Evolutionary conservation across 2,113 vertebrate genomes (phyloP).

Genomic region (Natator depressus): DNA sequence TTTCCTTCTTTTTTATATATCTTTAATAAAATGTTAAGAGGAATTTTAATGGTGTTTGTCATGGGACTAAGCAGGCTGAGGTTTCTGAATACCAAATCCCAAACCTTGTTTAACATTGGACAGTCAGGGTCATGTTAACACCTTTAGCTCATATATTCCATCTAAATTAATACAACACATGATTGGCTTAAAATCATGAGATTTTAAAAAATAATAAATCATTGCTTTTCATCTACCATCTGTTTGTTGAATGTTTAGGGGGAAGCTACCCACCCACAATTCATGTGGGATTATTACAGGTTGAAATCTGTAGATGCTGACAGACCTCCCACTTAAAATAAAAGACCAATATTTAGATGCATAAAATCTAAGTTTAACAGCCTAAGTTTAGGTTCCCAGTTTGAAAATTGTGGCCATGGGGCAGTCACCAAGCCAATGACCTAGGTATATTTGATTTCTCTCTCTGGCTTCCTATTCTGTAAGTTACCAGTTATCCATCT

Average conservation of each 20-base stretch:
- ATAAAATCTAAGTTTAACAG: neutral
- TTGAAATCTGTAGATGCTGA: neutral
- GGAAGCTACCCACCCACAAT: neutral
- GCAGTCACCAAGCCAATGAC: too few relatives aligned
- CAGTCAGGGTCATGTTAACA: neutral
- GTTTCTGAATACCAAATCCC: neutral
- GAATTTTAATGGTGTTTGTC: neutral
- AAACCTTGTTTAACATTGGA: neutral
- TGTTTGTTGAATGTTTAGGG: neutral
- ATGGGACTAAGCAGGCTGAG: neutral
- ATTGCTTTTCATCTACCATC: neutral
- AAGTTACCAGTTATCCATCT: neutral
- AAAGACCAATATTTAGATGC: neutral
- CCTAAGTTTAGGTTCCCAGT: neutral
- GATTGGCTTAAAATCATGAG: neutral
- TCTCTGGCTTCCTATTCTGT: neutral
- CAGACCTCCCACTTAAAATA: neutral
- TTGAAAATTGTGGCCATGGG: neutral
- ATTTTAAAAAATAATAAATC: neutral
- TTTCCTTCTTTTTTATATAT: neutral
- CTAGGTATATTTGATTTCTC: neutral
- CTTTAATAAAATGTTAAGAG: neutral
- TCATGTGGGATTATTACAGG: neutral
- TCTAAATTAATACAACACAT: neutral
- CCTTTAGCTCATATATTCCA: neutral